phyloP scores from a whole-genome alignment of 2,797 vertebrate species.

The Columba guinea region DNA sequence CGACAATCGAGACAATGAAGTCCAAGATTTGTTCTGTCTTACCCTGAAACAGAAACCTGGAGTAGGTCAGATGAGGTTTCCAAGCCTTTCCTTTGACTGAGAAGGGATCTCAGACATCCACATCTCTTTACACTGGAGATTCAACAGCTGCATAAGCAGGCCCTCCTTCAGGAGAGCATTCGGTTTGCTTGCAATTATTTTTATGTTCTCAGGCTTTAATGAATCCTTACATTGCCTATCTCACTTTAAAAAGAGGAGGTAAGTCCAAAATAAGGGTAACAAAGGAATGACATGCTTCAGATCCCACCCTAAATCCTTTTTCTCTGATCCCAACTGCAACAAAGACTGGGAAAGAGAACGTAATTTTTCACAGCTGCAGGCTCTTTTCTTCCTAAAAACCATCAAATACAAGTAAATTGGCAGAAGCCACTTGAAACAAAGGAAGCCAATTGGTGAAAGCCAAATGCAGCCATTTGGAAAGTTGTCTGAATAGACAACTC shows the following conservation, averaged over 20 bases:
- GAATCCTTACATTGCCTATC: background rate
- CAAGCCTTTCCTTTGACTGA: background rate
- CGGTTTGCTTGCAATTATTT: background rate
- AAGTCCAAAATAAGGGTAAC: background rate
- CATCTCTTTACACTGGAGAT: background rate
- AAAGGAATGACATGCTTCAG: background rate
- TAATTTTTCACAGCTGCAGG: background rate
- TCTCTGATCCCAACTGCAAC: background rate
- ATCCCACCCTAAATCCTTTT: background rate
- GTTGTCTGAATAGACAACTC: background rate
- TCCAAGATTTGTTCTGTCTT: background rate
- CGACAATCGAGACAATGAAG: background rate
- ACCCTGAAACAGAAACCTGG: background rate
- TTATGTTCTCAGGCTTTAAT: background rate
- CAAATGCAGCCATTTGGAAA: background rate
- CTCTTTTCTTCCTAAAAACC: background rate
- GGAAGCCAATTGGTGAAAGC: background rate
- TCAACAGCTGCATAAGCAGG: background rate
- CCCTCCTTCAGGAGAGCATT: background rate
- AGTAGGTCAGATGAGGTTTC: background rate
- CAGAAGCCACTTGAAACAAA: background rate
- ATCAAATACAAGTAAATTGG: background rate
- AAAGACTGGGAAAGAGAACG: background rate
- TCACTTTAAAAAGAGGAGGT: background rate
- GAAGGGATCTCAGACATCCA: background rate